Percentiles rank a stretch among this genome's conserved stretches.
These are phyloP conservation scores for Lacanobia oleracea DNA, from an alignment of 2,888 invertebrate genomes.

Conservation along the genomic window DNA sequence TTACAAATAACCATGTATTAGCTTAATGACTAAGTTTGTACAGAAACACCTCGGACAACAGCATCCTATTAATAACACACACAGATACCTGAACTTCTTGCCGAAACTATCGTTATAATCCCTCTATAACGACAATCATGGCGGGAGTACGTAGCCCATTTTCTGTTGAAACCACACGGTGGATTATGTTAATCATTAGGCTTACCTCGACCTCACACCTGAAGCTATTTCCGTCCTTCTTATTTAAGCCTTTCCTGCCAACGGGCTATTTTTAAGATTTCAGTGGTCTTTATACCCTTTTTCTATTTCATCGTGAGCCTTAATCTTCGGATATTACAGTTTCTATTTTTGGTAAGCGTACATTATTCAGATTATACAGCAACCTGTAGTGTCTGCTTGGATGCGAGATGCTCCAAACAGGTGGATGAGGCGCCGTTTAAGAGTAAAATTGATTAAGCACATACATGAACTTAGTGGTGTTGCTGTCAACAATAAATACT, in stretches of 20 bases:
- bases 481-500: neutral
- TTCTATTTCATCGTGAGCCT: conserved; percentile 1
- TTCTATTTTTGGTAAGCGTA: neutral
- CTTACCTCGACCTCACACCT: conserved; percentile 45
- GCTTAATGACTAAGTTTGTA: too few relatives aligned
- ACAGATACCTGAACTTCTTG: neutral
- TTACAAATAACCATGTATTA: too few relatives aligned
- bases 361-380: neutral
- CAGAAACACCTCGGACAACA: too few relatives aligned
- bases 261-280: conserved; percentile 18
- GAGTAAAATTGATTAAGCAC: too few relatives aligned
- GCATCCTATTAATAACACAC: neutral
- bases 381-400: neutral
- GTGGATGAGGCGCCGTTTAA: too few relatives aligned
- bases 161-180: neutral
- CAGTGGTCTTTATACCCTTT: neutral
- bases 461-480: too few relatives aligned
- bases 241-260: conserved; percentile 19
- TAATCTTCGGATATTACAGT: conserved; percentile 1
- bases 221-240: conserved; percentile 29
- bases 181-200: conserved; percentile 49
- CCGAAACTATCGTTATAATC: neutral
- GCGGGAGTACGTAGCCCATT: conserved; percentile 1
- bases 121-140: neutral
- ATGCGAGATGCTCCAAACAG: neutral